phyloP scores from a whole-genome alignment of 1,140 invertebrate genomes.

The Drosophila chauvacae region DNA sequence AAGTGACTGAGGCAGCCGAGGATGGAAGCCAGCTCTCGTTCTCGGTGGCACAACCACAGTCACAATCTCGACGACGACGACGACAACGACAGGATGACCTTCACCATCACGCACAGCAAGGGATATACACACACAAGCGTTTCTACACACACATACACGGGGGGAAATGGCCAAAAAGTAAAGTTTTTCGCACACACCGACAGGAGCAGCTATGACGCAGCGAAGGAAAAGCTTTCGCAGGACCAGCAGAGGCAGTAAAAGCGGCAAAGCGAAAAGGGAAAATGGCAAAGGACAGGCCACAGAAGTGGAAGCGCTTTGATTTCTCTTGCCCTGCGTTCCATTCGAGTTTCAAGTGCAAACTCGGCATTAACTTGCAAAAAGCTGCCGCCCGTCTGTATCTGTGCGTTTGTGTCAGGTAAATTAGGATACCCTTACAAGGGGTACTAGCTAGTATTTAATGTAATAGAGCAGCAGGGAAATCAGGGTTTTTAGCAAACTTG shows the following conservation, averaged over 20 bases:
- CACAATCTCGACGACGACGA: slow-evolving; percentile 20
- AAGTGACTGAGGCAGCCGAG: slow-evolving; percentile 39
- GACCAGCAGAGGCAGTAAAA: slow-evolving; percentile 8
- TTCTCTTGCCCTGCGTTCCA: slow-evolving; percentile 42
- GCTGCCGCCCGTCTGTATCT: slow-evolving; percentile 15
- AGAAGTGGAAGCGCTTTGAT: slow-evolving; percentile 54
- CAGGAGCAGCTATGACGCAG: slow-evolving; percentile 57
- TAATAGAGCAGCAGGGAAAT: neutral
- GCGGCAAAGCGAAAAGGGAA: slow-evolving; percentile 4
- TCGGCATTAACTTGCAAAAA: slow-evolving; percentile 70
- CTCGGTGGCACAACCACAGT: slow-evolving; percentile 14
- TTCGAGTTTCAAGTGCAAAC: slow-evolving; percentile 76
- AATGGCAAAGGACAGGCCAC: slow-evolving; percentile 1
- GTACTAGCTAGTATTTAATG: neutral
- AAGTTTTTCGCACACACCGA: slow-evolving; percentile 70
- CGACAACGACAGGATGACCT: slow-evolving; percentile 76
- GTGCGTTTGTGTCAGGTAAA: slow-evolving; percentile 3
- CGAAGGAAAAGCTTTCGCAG: slow-evolving; percentile 60
- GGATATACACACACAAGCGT: slow-evolving; percentile 22
- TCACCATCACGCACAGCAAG: slow-evolving; percentile 77
- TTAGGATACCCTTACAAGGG: slow-evolving; percentile 15
- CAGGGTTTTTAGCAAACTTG: neutral
- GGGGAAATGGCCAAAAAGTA: slow-evolving; percentile 63
- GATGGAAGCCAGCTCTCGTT: slow-evolving; percentile 33
- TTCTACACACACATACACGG: neutral